Evolutionary conservation across 2,113 vertebrate species (phyloP).

Genomic region (Zosterops lateralis): DNA sequence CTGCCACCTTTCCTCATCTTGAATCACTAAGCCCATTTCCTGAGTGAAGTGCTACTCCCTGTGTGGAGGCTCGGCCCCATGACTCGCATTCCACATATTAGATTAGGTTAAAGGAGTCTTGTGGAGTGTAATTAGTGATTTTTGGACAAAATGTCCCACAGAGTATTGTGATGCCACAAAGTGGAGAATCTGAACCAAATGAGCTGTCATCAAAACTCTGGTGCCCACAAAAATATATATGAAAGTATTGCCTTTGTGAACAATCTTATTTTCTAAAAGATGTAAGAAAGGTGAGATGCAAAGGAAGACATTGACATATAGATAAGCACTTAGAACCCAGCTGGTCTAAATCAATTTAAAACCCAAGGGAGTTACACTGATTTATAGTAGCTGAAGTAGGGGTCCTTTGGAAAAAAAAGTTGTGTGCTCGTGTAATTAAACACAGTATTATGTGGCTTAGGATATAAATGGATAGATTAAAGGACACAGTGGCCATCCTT

Average conservation of each 20-base stretch:
- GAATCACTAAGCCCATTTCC: slow-evolving; percentile 52
- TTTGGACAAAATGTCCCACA: not conserved
- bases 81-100: slow-evolving; percentile 10
- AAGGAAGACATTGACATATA: slow-evolving; percentile 2
- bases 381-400: slow-evolving; percentile 31
- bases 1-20: slow-evolving; percentile 44
- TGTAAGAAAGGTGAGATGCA: not conserved
- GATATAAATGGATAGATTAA: not conserved
- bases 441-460: not conserved
- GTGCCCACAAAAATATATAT: not conserved
- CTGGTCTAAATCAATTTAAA: slow-evolving; percentile 37
- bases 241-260: not conserved
- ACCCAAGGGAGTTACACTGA: slow-evolving; percentile 20
- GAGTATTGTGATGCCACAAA: not conserved
- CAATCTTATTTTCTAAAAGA: not conserved
- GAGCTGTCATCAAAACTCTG: not conserved
- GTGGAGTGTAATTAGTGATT: slow-evolving; percentile 38
- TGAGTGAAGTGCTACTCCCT: slow-evolving; percentile 49
- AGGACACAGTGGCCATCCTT: not conserved
- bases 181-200: not conserved
- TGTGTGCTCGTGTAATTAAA: not conserved
- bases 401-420: not conserved
- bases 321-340: slow-evolving; percentile 31
- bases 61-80: not conserved
- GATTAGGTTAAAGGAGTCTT: slow-evolving; percentile 32